Base-by-base conservation (phyloP, 2,888 invertebrate species). In the Oscheius sp. region DNA sequence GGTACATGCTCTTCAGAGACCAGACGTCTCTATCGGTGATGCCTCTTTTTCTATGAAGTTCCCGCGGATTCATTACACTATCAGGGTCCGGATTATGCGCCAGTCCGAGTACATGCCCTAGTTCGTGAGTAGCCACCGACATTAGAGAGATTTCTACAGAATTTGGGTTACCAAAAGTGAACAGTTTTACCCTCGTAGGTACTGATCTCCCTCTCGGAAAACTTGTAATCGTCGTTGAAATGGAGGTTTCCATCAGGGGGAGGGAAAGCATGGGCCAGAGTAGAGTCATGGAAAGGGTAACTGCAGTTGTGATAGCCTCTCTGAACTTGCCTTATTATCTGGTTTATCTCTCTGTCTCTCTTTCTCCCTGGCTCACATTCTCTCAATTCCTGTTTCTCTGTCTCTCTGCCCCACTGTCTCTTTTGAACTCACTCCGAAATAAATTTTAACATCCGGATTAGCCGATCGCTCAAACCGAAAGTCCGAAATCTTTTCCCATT, bases 51-150 rank as follows among this genome's bases (percentile, higher is more conserved):
- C 59, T 9, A 2, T 21, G 58, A 7, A 58, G 58, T 29, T 74
- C 74, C 13, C 58, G 48, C 1, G 74, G 74, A 32, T 57, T 33
- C 74, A 74, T 74, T 21, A 74, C 57, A 33, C 74, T 74, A 29
- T 58, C 42, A 3, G 48, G 29, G 21, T 74, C 74, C 11, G 53
- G 32, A 47, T 74, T 74, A 50, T 74, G 74, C 10, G 21, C 32
- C 32, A 74, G 42, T 9, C 74, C 74, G 2, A 74, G 29, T 10
- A 66, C 68, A 42, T 74, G 74, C 4, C 74, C 74, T 9, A 74
- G 21, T 35, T 74, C 74, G 53, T 74, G 74, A 37, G 47, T 37
- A 21, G 74, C 68, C 4, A 74, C 74, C 9, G 74, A 57, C 13
- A 48, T 32, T 32, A 74, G n/a, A 1, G 74, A 74, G 29, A 59